Percentiles rank a stretch among this genome's conserved stretches.
These are phyloP conservation scores for Periphyllus acericola DNA, from an alignment of 2,888 invertebrate species.

Conservation along the genomic window DNA sequence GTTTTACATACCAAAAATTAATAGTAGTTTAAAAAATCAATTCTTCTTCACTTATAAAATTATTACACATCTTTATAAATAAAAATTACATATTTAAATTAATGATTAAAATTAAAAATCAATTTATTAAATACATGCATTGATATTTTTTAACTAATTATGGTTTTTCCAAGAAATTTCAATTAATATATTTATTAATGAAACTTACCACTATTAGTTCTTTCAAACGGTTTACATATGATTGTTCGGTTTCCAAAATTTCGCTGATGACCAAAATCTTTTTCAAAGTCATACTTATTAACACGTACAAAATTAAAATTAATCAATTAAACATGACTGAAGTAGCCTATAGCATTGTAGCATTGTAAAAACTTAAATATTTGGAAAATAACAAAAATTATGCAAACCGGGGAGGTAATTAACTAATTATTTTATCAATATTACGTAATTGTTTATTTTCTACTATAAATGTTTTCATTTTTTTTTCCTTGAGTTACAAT, in stretches of 20 bases:
- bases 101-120: too few relatives aligned
- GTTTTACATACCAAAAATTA: too few relatives aligned
- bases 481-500: not conserved
- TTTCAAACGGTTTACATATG: slow-evolving; percentile 34
- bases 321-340: not conserved
- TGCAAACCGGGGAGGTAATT: not conserved
- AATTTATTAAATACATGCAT: too few relatives aligned
- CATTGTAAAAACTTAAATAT: not conserved
- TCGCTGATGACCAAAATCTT: slow-evolving; percentile 27
- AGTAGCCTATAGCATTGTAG: not conserved
- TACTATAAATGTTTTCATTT: slow-evolving; percentile 1
- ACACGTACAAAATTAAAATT: not conserved
- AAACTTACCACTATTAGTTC: slow-evolving; percentile 53
- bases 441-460: slow-evolving; percentile 46
- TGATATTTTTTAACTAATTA: too few relatives aligned
- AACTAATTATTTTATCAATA: slow-evolving; percentile 1
- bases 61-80: too few relatives aligned
- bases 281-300: slow-evolving; percentile 23
- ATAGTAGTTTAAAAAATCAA: too few relatives aligned
- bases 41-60: too few relatives aligned
- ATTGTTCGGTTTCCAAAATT: slow-evolving; percentile 52
- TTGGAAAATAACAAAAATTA: slow-evolving; percentile 1
- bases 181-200: not conserved
- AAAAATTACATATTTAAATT: too few relatives aligned
- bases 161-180: not conserved